Conservation (phyloP, 92 coral and sea anemone genomes). For the Nematostella vectensis region DNA sequence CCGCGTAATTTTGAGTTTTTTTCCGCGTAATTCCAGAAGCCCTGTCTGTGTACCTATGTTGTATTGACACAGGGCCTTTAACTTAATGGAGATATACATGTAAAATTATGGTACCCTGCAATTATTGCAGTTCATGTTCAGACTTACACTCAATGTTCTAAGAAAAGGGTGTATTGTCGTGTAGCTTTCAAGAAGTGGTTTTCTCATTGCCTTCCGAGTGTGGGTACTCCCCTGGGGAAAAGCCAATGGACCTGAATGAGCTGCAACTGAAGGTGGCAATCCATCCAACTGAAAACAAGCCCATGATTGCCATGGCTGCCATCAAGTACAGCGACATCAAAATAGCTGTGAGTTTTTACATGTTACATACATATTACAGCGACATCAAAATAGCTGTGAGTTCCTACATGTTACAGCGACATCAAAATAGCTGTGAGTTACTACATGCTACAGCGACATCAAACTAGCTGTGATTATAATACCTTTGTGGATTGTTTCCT, state of each 20-base stretch:
- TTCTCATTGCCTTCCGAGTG: conserved; percentile 75
- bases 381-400: conserved; percentile 74
- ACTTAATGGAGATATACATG: no score
- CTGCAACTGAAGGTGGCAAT: conserved; percentile 74
- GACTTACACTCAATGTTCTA: no score
- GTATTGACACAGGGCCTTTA: no score
- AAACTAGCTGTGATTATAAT: conserved; percentile 43
- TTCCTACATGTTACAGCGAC: conserved; percentile 26
- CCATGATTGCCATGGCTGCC: conserved; percentile 86
- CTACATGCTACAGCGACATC: conserved; percentile 33
- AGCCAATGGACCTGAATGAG: conserved; percentile 26
- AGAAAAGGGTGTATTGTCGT: no score
- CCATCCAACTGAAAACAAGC: conserved; percentile 57
- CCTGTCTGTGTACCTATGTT: no score
- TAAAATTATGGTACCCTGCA: no score
- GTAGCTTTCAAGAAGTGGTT: conserved; percentile 69
- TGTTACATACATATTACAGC: conserved; percentile 44
- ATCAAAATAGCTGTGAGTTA: conserved; percentile 59
- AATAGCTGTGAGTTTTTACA: conserved; percentile 46
- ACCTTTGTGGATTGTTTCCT: background rate
- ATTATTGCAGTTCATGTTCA: no score
- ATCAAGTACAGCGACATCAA: conserved; percentile 52
- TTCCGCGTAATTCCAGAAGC: no score
- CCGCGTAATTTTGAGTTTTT: no score
- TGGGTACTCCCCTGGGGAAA: conserved; percentile 52